Evolutionary conservation across 1,140 invertebrate species (phyloP), one percentile per base, ranked within the genome.

Genomic region (Latrodectus geometricus): DNA sequence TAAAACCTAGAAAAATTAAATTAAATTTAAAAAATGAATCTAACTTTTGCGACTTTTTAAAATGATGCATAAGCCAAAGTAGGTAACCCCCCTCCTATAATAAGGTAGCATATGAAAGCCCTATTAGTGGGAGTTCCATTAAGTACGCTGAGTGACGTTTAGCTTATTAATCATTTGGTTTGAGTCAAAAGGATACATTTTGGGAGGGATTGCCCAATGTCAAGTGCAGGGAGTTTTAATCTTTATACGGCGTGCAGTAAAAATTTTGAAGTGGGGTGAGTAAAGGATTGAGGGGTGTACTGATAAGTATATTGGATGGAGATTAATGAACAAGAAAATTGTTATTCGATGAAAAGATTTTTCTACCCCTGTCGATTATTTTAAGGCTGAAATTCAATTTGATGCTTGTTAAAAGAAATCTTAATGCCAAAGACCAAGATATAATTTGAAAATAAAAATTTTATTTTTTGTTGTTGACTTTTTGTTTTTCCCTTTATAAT

Each of bases 121-220:
- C 80, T 83, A 56, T 83, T 74, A 83, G 65, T 52, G 52, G 70
- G n/a, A 49, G 69, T 83, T 83, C 80, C 80, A 83, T 83, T 74
- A 80, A 49, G 49, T 83, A 81, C 66, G 66, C 49, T 23, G 35
- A 70, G 48, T 65, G 73, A 68, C 72, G 61, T 61, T 76, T 84
- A 50, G 82, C 73, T 76, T 84, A 56, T 84, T 84, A 84, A 84
- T 84, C 82, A 84, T 76, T 68, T 72, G 54, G 70, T 54, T 21
- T 84, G 82, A 84, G 82, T 84, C 82, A 84, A 84, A 84, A 68
- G 82, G 72, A 84, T 84, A 84, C 82, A 50, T 84, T 83, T 84
- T 66, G 69, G 73, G 61, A 68, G 82, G 82, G 82, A 84, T 76
- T 84, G 50, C 35, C 61, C 72, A 75, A 69, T 54, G 73, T 84